These are phyloP conservation scores for Zaprionus ghesquierei DNA, from an alignment of 1,140 invertebrate species.

Conservation along the genomic window DNA sequence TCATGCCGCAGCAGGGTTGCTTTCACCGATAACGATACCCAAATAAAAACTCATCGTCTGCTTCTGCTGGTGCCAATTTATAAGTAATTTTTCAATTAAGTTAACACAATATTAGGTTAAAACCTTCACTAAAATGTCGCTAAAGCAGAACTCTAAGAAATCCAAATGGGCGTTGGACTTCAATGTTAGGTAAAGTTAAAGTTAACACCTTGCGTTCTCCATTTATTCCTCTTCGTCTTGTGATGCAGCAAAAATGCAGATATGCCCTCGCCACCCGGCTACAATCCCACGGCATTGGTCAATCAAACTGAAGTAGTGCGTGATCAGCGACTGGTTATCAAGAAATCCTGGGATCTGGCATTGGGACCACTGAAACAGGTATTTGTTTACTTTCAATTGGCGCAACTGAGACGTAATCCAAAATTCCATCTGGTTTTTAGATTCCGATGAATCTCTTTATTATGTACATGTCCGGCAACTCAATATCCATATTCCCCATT, in stretches of 20 bases:
- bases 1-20: conserved; percentile 17
- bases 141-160: conserved; percentile 73
- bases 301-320: conserved; percentile 89
- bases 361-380: conserved; percentile 89
- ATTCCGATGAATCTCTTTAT: conserved; percentile 99
- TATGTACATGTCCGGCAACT: conserved; percentile 99
- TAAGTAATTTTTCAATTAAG: conserved; percentile 48
- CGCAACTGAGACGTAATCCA: neutral
- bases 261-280: conserved; percentile 92
- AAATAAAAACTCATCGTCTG: neutral
- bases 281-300: conserved; percentile 88
- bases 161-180: conserved; percentile 79
- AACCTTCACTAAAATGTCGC: conserved; percentile 56
- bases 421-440: conserved; percentile 41
- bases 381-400: neutral
- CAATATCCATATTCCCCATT: conserved; percentile 99
- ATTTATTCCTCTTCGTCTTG: neutral
- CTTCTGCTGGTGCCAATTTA: conserved; percentile 39
- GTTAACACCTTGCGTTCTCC: neutral
- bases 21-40: conserved; percentile 26
- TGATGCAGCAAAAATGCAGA: conserved; percentile 81
- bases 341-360: conserved; percentile 99
- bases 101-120: conserved; percentile 28
- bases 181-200: conserved; percentile 54
- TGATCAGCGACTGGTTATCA: conserved; percentile 92